phyloP scores from a whole-genome alignment of 2,113 vertebrate genomes.

The Melanotaenia duboulayi region DNA sequence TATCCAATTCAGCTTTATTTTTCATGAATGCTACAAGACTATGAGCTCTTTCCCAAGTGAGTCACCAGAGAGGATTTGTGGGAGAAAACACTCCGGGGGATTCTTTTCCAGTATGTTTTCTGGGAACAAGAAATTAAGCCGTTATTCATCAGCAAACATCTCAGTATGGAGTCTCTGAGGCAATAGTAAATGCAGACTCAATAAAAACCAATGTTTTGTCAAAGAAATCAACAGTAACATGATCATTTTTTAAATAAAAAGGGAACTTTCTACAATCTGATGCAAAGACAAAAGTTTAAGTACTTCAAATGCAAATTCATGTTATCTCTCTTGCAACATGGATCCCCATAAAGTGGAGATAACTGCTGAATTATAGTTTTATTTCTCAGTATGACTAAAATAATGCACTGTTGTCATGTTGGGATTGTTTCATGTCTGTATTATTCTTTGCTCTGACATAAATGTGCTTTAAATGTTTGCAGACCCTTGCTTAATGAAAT shows the following conservation, averaged over 20 bases:
- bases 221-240: conserved; percentile 18
- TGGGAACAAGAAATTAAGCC: conserved; percentile 31
- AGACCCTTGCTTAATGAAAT: conserved; percentile 7
- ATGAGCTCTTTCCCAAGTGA: conserved; percentile 39
- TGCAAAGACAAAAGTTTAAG: not conserved
- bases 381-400: not conserved
- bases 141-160: conserved; percentile 51
- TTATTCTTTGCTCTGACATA: not conserved
- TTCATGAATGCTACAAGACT: conserved; percentile 6
- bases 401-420: not conserved
- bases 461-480: not conserved
- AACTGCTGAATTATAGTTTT: conserved; percentile 8
- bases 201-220: no score
- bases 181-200: conserved; percentile 11
- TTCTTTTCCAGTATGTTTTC: conserved; percentile 38
- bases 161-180: conserved; percentile 12
- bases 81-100: conserved; percentile 8
- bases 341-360: not conserved
- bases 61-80: conserved; percentile 42
- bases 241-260: not conserved
- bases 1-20: not conserved
- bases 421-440: not conserved
- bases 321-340: not conserved
- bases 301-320: not conserved
- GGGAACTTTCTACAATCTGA: not conserved